Evolutionary conservation across 2,113 vertebrate genomes (phyloP).

Genomic region (Charina bottae): DNA sequence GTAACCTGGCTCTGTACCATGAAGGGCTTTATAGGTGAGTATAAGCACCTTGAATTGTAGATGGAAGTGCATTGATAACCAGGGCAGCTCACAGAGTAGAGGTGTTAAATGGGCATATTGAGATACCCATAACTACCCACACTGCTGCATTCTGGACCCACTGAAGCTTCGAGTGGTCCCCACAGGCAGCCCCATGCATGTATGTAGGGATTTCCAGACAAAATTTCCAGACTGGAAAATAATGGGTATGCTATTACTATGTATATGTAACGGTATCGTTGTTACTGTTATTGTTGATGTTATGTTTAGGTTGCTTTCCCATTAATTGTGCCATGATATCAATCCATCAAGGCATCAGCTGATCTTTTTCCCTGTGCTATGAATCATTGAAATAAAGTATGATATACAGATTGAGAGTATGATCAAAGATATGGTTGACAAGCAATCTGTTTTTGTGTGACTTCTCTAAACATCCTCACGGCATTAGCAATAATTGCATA

Average conservation of each 20-base stretch:
- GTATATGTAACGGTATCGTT: not conserved
- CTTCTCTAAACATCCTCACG: constrained; percentile 1
- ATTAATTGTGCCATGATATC: not conserved
- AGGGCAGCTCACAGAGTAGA: no score
- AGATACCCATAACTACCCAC: not conserved
- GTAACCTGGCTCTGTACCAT: not conserved
- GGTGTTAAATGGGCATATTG: not conserved
- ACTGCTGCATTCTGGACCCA: not conserved
- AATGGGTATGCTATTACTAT: not conserved
- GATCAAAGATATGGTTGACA: not conserved
- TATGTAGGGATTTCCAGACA: not conserved
- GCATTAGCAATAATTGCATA: not conserved
- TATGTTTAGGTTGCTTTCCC: not conserved
- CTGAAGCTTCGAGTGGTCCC: not conserved
- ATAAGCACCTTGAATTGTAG: not conserved
- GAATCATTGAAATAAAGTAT: not conserved
- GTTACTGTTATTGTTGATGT: not conserved
- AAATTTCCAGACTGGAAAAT: not conserved
- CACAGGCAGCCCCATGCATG: not conserved
- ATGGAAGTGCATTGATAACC: not conserved
- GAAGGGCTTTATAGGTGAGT: not conserved
- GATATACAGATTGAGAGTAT: not conserved
- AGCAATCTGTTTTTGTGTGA: not conserved
- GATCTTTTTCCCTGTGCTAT: not conserved
- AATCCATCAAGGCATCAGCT: no score